Conservation (phyloP, 1,140 invertebrate genomes). For the Solenopsis invicta region DNA sequence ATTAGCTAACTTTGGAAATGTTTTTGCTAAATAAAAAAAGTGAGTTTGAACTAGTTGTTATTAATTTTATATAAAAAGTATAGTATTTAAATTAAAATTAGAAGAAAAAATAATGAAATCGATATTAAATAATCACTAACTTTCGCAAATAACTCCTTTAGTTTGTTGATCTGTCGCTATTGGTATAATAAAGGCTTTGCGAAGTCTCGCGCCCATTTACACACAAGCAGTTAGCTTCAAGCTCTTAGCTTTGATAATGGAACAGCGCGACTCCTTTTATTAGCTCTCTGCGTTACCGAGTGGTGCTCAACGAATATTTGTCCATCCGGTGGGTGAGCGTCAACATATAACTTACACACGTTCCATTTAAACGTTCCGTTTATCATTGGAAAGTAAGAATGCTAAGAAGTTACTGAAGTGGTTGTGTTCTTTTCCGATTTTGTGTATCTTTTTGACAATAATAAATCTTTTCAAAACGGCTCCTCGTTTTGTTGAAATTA, state of each 20-base stretch:
- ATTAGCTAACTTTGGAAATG: not conserved
- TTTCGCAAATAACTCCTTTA: not conserved
- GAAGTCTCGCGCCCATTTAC: slow-evolving; percentile 1
- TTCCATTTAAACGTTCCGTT: slow-evolving; percentile 37
- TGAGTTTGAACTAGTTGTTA: not conserved
- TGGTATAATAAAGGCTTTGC: not conserved
- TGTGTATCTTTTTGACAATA: not conserved
- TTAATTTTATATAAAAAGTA: not conserved
- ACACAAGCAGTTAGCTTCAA: slow-evolving; percentile 28
- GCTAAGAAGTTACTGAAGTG: not conserved
- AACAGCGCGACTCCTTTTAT: slow-evolving; percentile 70
- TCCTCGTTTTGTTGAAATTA: not conserved
- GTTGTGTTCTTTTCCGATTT: not conserved
- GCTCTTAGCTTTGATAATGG: slow-evolving; percentile 59
- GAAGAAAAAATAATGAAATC: not conserved
- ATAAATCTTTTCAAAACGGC: not conserved
- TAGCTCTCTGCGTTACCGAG: slow-evolving; percentile 70
- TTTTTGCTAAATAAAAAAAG: not conserved
- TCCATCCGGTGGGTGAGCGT: slow-evolving; percentile 70
- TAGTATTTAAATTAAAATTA: slow-evolving; percentile 19
- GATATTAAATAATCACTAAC: slow-evolving; percentile 23
- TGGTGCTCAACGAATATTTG: slow-evolving; percentile 75
- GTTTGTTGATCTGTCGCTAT: slow-evolving; percentile 13
- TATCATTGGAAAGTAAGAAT: slow-evolving; percentile 11
- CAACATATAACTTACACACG: slow-evolving; percentile 74